Conservation (phyloP, 2,888 invertebrate species). For the Drosophila pseudotakahashii region DNA sequence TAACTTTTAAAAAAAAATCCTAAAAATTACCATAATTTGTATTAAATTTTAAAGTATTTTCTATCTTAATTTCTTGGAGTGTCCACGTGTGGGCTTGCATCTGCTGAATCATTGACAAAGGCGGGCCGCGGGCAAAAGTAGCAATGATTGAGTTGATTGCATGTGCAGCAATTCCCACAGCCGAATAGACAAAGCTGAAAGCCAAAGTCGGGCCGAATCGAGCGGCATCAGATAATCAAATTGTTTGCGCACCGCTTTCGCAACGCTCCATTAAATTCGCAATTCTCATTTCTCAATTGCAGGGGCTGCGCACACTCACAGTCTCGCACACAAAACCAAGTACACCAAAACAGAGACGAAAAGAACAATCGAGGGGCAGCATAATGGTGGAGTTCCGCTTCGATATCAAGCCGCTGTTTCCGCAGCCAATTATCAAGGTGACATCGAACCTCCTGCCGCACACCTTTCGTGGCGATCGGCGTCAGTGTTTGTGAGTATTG, state of each 20-base stretch:
- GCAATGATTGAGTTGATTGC: conserved; percentile 55
- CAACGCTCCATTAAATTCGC: conserved; percentile 74
- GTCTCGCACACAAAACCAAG: neutral
- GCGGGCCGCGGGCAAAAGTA: conserved; percentile 15
- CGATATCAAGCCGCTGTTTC: conserved; percentile 85
- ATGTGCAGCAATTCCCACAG: conserved; percentile 69
- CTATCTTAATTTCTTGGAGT: neutral
- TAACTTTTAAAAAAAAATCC: too few species aligned
- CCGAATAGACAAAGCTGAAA: conserved; percentile 27
- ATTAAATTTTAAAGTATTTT: too few species aligned
- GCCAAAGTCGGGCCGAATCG: conserved; percentile 7
- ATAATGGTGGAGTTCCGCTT: conserved; percentile 86
- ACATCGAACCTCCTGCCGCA: conserved; percentile 85
- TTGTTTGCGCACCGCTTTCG: conserved; percentile 51
- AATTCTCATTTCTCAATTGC: conserved; percentile 50
- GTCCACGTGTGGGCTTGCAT: conserved; percentile 46
- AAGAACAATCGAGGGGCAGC: conserved; percentile 23
- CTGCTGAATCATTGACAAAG: conserved; percentile 56
- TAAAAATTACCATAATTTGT: too few species aligned
- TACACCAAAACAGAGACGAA: neutral
- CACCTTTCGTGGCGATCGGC: conserved; percentile 85
- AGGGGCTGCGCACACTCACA: conserved; percentile 9
- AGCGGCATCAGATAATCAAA: conserved; percentile 59
- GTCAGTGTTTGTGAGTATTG: conserved; percentile 85
- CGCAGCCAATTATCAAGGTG: conserved; percentile 85